Percentiles rank a stretch among this genome's conserved stretches.
Evolutionary conservation across 2,888 invertebrate genomes (phyloP).

Genomic region (Aleiodes leptofemur): DNA sequence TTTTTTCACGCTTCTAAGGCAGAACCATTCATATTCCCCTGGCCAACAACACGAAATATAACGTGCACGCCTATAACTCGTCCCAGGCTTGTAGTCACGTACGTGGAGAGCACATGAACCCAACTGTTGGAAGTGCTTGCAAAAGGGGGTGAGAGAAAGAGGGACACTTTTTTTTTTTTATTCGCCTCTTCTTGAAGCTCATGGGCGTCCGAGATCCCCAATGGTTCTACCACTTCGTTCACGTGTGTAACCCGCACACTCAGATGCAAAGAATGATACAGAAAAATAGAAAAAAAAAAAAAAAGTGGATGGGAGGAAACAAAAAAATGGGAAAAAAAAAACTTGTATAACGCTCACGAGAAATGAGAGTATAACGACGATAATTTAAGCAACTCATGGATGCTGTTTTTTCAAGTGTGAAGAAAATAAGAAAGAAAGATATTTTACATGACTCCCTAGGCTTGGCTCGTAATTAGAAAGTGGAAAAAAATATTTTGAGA

Average conservation of each 20-base stretch:
- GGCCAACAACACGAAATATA: constrained; percentile 31
- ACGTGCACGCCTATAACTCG: constrained; percentile 20
- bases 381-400: constrained; percentile 16
- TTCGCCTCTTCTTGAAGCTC: background rate
- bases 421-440: constrained; percentile 9
- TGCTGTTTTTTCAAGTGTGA: constrained; percentile 24
- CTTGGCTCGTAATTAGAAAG: too few species aligned
- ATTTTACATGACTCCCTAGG: background rate
- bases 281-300: background rate
- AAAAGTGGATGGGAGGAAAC: background rate
- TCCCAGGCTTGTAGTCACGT: constrained; percentile 27
- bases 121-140: background rate
- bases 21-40: constrained; percentile 29
- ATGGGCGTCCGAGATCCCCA: constrained; percentile 11
- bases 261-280: constrained; percentile 20
- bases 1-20: constrained; percentile 23
- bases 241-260: constrained; percentile 15
- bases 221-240: background rate
- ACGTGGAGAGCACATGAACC: constrained; percentile 24
- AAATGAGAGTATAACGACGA: constrained; percentile 15
- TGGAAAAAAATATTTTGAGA: too few species aligned
- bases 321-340: background rate
- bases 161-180: background rate
- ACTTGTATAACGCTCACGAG: background rate
- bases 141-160: background rate